Evolutionary conservation across 2,113 vertebrate genomes (phyloP), one percentile per base, ranked within the genome.

Genomic region (Pelecanoides urinatrix): DNA sequence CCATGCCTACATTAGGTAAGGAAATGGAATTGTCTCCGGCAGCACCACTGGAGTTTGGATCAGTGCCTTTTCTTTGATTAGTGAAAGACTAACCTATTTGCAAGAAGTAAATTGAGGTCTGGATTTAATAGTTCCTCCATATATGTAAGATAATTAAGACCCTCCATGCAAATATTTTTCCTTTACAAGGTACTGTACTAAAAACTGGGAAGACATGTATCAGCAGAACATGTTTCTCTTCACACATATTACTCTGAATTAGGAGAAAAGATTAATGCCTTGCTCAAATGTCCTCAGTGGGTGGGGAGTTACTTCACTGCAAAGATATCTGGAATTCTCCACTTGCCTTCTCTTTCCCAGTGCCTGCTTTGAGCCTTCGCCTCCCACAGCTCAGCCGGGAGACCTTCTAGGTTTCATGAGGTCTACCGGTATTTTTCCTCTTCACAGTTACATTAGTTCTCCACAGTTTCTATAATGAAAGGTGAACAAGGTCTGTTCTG

Each of bases 401-500:
- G 22, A 66, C n/a, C 20, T 62, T 14, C 38, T 25, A 15, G 9
- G 34, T 61, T 93, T 90, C 62, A 10, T 7, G 15, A 72, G 36
- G 30, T 76, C 67, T 93, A 44, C 36, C 79, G 74, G 16, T 72
- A 56, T 70, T 96, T 93, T 88, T 91, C 63, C 73, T 73, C 53
- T 73, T 94, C 75, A 86, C 45, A 92, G 74, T 45, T 94, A 79
- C 22, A 42, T 86, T 90, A 86, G 42, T 42, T 94, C 58, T 92
- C 27, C 27, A 45, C 45, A 79, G 45, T 42, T 90, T 70, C 88
- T 86, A n/a, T 88, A 95, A 88, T 62, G 75, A 90, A 94, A 83
- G 76, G 78, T 92, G 86, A 94, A 50, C 16, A 83, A 77, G 63
- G 58, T 88, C 62, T 83, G 1, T 70, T 79, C 40, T 11, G 30